These are phyloP conservation scores for Chironex yamaguchii DNA, from an alignment of 30 jellyfish, hydroid and myxozoan genomes.

Conservation along the genomic window DNA sequence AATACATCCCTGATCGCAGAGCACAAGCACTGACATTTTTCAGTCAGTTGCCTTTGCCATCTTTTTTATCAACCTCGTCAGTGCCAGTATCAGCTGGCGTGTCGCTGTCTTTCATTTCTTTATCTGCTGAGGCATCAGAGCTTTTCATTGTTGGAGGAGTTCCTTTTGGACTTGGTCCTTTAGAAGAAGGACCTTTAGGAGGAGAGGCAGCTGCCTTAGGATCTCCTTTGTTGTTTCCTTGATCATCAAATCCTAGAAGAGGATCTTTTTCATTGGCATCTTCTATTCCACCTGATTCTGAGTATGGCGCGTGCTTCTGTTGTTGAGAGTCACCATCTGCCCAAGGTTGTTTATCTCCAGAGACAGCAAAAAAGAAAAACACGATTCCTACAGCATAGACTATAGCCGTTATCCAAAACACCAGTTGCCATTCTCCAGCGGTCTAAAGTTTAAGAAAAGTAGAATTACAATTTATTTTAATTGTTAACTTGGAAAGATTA, in stretches of 20 bases:
- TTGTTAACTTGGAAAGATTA: background rate
- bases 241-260: slow-evolving; percentile 17
- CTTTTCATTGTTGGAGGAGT: background rate
- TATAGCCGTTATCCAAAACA: slow-evolving; percentile 97
- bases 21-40: slow-evolving; percentile 70
- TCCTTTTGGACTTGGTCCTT: background rate
- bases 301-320: slow-evolving; percentile 72
- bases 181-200: background rate
- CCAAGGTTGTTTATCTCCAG: slow-evolving; percentile 99
- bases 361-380: slow-evolving; percentile 86
- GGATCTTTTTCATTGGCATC: slow-evolving; percentile 62
- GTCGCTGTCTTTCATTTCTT: slow-evolving; percentile 10
- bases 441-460: slow-evolving; percentile 72
- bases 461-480: background rate
- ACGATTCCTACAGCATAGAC: slow-evolving; percentile 93
- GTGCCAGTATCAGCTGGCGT: slow-evolving; percentile 6
- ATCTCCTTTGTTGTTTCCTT: slow-evolving; percentile 7
- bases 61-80: slow-evolving; percentile 14
- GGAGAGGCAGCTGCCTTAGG: too few species aligned
- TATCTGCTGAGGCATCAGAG: background rate
- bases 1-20: slow-evolving; percentile 78
- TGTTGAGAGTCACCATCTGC: slow-evolving; percentile 80
- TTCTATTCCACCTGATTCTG: slow-evolving; percentile 21
- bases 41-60: slow-evolving; percentile 17
- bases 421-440: slow-evolving; percentile 99